Evolutionary conservation across 1,140 invertebrate genomes (phyloP), one percentile per base, ranked within the genome.

Genomic region (Apis mellifera): DNA sequence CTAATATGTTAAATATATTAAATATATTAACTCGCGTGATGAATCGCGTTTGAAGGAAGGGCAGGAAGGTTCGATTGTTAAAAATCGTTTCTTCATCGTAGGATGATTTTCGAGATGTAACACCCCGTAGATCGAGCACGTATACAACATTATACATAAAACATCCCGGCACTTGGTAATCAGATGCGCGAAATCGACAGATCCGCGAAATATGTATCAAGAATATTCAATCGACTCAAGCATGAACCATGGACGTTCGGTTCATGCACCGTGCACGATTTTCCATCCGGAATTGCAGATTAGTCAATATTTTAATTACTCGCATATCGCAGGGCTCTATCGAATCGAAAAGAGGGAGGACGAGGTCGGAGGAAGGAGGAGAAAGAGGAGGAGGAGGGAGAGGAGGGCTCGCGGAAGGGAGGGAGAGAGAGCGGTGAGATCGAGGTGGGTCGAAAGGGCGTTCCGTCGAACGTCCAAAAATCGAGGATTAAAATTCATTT

Each of bases 401-500:
- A 64, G 26, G 15, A 62, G 57, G n/a, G 12, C n/a, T 13, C 12
- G 21, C 13, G 23, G 23, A 62, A 23, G 23, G 15, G 23, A 8
- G 17, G 17, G 21, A 12, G 23, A 8, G 17, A 9, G 21, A 12
- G 21, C 3, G 12, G 12, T 50, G 66, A 48, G 42, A 48, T 13
- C 66, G 66, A 60, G 52, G 23, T 57, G 26, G 76, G 66, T 70
- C 77, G 77, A 76, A 66, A 76, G 72, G 72, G 72, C 79, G 79
- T 75, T 81, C 79, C 68, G 48, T 69, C 32, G 78, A 80, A 73
- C 55, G 70, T 72, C 69, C 57, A 66, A 80, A 80, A 72, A 65
- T 65, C 60, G 71, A 74, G 52, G 73, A 82, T 82, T 70, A 77
- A 82, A 82, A 82, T 82, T 82, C 81, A 82, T 82, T 82, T 82